Base-by-base conservation (phyloP, 2,888 invertebrate species). In the Xanthorhoe spadicearia region DNA sequence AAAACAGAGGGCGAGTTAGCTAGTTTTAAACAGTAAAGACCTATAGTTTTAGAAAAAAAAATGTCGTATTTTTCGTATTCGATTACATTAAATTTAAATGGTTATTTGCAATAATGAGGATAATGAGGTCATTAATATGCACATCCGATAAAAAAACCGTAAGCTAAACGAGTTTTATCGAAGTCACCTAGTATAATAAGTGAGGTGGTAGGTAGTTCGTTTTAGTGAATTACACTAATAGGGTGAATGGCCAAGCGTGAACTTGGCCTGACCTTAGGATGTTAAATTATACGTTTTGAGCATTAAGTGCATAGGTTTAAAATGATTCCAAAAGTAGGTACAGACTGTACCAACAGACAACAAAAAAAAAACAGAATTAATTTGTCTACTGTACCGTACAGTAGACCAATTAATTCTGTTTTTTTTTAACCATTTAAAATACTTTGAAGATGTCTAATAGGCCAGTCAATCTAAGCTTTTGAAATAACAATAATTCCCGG, bases 171-270 rank as follows among this genome's bases (percentile, higher is more conserved):
- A 63, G 53, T 46, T 43, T 13, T 60, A 57, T 60, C 48, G 28
- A 56, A 59, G 18, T 62, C n/a, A 23, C 10, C 60, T 32, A 59
- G 23, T 1, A n/a, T n/a, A n/a, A 61, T 18, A 50, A n/a, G 48
- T 48, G 17, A 48, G 17, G 48, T 17, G 7, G 48, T 13, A 17
- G 7, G 48, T 13, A 17, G 17, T 17, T 5, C 48, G 15, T 15
- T 43, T 32, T 48, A 48, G 50, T 48, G 51, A 51, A 55, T 66
- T 54, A 58, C 61, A 46, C 55, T 54, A 23, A 35, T 19, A 51
- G 43, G 50, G 68, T 68, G 23, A 64, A 64, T 58, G 61, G 17
- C 54, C 64, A 61, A 23, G 2, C 35, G 32, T 63, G 67, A 61
- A 63, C 63, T 67, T 67, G 48, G 48, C 6, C 9, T 17, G 48